phyloP scores from a whole-genome alignment of 2,113 vertebrate genomes.

The Saimiri boliviensis region DNA sequence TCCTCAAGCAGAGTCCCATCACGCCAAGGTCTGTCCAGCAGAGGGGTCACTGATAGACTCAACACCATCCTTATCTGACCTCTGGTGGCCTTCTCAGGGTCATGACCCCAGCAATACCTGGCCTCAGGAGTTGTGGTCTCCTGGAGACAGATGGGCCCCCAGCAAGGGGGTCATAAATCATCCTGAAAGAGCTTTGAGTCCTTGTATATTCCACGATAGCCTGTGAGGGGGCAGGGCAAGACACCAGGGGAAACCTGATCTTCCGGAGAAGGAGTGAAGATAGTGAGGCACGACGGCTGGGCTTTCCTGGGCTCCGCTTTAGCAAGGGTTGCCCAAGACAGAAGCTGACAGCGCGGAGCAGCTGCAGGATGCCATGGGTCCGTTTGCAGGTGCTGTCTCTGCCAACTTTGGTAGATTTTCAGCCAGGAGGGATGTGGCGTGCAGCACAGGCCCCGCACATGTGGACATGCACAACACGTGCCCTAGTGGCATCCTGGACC shows the following conservation, averaged over 20 bases:
- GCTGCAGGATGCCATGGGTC: rapidly evolving
- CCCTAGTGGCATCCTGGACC: rapidly evolving
- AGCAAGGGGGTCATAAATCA: not conserved
- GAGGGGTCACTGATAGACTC: not conserved
- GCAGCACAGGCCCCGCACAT: not conserved
- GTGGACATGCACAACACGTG: rapidly evolving
- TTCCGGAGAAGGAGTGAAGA: not conserved
- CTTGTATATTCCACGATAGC: not conserved
- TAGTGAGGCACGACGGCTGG: rapidly evolving
- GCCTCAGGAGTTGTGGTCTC: not conserved
- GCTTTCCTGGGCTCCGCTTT: not conserved
- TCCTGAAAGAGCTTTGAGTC: not conserved
- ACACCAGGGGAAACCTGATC: rapidly evolving
- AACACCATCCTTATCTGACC: constrained; percentile 45
- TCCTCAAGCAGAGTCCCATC: not conserved
- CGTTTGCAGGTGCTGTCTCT: no score
- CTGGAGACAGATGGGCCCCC: not conserved
- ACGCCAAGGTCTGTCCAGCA: rapidly evolving
- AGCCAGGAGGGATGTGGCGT: rapidly evolving
- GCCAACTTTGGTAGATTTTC: rapidly evolving
- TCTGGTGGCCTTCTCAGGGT: not conserved
- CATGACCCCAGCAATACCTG: not conserved
- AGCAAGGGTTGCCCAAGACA: not conserved
- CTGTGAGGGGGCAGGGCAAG: not conserved
- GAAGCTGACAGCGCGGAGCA: rapidly evolving